Conservation (phyloP, 2,797 vertebrate genomes). For the Gallinago solitaria region DNA sequence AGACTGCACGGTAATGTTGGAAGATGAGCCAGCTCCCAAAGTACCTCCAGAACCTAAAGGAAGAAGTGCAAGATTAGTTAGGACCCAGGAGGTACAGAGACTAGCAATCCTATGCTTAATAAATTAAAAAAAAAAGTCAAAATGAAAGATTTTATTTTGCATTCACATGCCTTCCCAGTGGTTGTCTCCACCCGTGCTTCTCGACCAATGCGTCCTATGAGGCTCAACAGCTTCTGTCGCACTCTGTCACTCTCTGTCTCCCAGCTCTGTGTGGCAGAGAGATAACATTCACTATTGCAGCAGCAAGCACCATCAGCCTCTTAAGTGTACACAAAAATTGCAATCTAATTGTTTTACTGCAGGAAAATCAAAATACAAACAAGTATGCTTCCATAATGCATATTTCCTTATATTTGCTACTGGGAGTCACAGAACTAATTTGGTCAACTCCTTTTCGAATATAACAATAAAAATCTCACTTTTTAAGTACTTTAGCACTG, state of each 20-base stretch:
- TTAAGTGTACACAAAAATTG: background rate
- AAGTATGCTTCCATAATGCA: fast-evolving
- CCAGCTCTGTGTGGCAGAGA: constrained; percentile 87
- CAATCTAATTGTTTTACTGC: background rate
- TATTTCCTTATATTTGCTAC: background rate
- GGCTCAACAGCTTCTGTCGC: constrained; percentile 93
- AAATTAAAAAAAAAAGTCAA: background rate
- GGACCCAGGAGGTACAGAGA: background rate
- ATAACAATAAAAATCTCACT: background rate
- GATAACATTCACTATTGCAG: background rate
- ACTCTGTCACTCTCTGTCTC: constrained; percentile 95
- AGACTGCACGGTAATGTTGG: constrained; percentile 91
- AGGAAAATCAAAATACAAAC: background rate
- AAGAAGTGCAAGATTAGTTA: background rate
- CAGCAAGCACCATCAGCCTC: background rate
- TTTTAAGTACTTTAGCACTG: background rate
- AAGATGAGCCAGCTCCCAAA: constrained; percentile 98
- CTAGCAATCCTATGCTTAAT: background rate
- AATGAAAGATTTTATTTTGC: background rate
- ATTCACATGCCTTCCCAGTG: constrained; percentile 88
- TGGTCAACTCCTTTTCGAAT: background rate
- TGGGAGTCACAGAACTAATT: background rate
- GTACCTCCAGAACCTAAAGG: constrained; percentile 92
- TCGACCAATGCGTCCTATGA: constrained; percentile 95
- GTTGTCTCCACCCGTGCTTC: constrained; percentile 95